Evolutionary conservation across 2,888 invertebrate species (phyloP), one percentile per base, ranked within the genome.

Genomic region (Cataglyphis albicans): DNA sequence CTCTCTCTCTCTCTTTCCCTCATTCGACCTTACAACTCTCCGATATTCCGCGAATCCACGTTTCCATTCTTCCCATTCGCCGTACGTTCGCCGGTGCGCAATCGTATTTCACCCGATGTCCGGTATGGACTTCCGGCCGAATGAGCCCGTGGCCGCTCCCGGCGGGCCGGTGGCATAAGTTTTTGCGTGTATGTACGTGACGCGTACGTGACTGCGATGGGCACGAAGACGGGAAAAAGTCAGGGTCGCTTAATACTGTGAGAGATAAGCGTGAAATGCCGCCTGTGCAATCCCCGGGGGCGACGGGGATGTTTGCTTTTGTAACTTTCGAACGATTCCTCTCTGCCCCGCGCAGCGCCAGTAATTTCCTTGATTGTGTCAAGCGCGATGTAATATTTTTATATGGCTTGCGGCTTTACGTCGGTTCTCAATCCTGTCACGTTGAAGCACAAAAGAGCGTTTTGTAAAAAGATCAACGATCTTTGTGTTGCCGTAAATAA

Each of bases 71-170:
- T 76, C 63, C 63, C 35, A 25, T 55, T 44, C 81, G 52, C 84
- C 81, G 68, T 68, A 59, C 73, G 85, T 85, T 85, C 74, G 87
- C 74, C 75, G 74, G 59, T 76, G 82, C 65, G 84, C 88, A 88
- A 87, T 84, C 89, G 90, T 91, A 91, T 90, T 91, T 90, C 86
- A 90, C 84, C 83, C 86, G 78, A 85, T 89, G 86, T 87, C 89
- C 85, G 85, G 81, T 84, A 84, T n/a, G n/a, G n/a, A n/a, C 85
- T 90, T 91, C 87, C 89, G 90, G 84, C 72, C 84, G 83, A 84
- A 59, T 83, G 74, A 81, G 65, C 65, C 72, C 48, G 64, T 67
- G 73, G 80, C 73, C 74, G 85, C 61, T 52, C 29, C 21, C 76
- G 80, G 44, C 25, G 25, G 18, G 21, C 18, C 41, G 25, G 25